phyloP scores from a whole-genome alignment of 2,797 vertebrate species.

The Protonibea diacanthus region DNA sequence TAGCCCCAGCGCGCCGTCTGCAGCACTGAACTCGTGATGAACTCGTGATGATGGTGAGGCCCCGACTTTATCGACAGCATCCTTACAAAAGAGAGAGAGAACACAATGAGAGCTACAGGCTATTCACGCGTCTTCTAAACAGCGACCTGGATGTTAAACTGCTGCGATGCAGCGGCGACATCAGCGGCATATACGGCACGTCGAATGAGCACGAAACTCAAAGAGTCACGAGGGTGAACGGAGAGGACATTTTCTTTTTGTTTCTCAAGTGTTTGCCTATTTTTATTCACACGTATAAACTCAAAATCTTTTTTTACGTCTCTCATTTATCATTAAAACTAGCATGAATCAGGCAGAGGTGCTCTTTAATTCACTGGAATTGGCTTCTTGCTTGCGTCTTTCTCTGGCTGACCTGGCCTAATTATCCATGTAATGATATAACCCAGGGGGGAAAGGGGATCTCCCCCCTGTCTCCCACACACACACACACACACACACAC shows the following conservation, averaged over 20 bases:
- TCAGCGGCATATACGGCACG: no score
- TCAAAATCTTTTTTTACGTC: background rate
- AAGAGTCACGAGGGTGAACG: background rate
- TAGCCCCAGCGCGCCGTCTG: no score
- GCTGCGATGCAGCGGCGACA: no score
- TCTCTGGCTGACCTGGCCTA: slow-evolving; percentile 83
- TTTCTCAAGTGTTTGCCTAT: background rate
- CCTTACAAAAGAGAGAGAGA: no score
- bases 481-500: slow-evolving; percentile 18
- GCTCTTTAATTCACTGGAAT: slow-evolving; percentile 36
- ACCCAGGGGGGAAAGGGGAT: slow-evolving; percentile 84
- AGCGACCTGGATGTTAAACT: no score
- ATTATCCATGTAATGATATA: slow-evolving; percentile 91
- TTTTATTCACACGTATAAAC: background rate
- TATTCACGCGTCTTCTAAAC: no score
- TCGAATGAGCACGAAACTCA: no score
- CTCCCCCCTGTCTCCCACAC: slow-evolving; percentile 19
- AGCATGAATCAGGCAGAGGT: slow-evolving; percentile 9
- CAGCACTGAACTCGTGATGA: no score
- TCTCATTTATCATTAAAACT: background rate
- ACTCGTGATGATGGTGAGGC: no score
- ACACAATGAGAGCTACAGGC: no score
- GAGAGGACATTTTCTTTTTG: background rate
- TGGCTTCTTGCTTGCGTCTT: slow-evolving; percentile 31
- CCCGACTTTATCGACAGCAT: no score